Evolutionary conservation across 92 coral and sea anemone species (phyloP).

Genomic region (Porites rus): DNA sequence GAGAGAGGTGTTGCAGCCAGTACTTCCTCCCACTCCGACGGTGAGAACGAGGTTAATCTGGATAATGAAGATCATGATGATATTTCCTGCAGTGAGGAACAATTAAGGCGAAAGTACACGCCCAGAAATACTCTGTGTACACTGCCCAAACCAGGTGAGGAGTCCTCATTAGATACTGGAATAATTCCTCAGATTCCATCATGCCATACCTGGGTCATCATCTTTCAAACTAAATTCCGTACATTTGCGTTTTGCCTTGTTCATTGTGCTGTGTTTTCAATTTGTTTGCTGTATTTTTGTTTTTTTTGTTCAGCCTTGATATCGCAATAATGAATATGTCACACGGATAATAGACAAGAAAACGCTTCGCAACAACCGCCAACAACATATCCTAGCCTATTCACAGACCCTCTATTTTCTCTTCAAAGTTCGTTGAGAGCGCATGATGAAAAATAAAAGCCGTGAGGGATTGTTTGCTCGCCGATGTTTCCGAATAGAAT

Average conservation of each 20-base stretch:
- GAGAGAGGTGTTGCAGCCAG: not conserved
- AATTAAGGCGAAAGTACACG: not conserved
- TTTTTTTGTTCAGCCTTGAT: not conserved
- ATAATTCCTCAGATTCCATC: not conserved
- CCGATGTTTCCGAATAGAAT: too few species aligned
- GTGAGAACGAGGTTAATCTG: not conserved
- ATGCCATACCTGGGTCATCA: not conserved
- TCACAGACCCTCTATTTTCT: too few species aligned
- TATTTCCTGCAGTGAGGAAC: not conserved
- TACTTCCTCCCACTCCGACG: not conserved
- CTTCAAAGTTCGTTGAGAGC: too few species aligned
- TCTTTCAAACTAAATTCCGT: not conserved
- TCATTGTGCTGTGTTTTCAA: not conserved
- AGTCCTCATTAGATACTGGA: too few species aligned
- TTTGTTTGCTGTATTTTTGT: too few species aligned
- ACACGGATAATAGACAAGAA: not conserved
- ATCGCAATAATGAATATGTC: too few species aligned
- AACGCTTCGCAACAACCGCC: not conserved
- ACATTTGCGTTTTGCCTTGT: not conserved
- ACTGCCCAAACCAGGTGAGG: not conserved
- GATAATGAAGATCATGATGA: not conserved
- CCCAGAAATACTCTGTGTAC: not conserved
- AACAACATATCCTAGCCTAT: too few species aligned
- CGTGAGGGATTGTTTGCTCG: too few species aligned
- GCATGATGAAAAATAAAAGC: too few species aligned